phyloP scores from a whole-genome alignment of 2,888 invertebrate species.

The Cosmia trapezina region DNA sequence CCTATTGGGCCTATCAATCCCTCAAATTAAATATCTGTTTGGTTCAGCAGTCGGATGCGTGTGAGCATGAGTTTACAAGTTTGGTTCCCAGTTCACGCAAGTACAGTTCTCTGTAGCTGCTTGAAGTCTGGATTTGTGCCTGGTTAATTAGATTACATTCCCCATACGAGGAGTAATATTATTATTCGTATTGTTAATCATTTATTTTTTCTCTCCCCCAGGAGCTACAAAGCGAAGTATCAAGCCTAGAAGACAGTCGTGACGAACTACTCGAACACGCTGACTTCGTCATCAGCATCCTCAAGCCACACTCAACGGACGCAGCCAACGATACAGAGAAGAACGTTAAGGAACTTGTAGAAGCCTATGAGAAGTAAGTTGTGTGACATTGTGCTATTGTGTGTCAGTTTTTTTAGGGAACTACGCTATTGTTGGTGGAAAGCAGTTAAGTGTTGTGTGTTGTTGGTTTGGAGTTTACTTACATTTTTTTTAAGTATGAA shows the following conservation, averaged over 20 bases:
- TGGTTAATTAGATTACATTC: not conserved
- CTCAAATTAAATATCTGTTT: not conserved
- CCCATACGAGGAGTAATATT: not conserved
- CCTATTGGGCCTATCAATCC: not conserved
- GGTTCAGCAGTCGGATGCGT: not conserved
- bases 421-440: not conserved
- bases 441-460: conserved; percentile 11
- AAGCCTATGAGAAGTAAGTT: conserved; percentile 91
- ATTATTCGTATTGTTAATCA: not conserved
- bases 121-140: not conserved
- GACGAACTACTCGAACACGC: conserved; percentile 93
- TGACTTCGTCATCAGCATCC: conserved; percentile 92
- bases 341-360: conserved; percentile 92
- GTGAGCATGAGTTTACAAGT: not conserved
- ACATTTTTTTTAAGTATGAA: not conserved
- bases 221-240: conserved; percentile 94
- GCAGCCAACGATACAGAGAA: conserved; percentile 93
- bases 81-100: not conserved
- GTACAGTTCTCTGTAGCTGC: not conserved
- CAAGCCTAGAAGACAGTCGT: conserved; percentile 92
- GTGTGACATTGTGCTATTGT: conserved; percentile 47
- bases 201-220: conserved; percentile 73
- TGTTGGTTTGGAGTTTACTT: conserved; percentile 36
- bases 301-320: conserved; percentile 92
- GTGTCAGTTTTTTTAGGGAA: not conserved